Evolutionary conservation across 2,797 vertebrate species (phyloP).

Genomic region (Anomalospiza imberbis): DNA sequence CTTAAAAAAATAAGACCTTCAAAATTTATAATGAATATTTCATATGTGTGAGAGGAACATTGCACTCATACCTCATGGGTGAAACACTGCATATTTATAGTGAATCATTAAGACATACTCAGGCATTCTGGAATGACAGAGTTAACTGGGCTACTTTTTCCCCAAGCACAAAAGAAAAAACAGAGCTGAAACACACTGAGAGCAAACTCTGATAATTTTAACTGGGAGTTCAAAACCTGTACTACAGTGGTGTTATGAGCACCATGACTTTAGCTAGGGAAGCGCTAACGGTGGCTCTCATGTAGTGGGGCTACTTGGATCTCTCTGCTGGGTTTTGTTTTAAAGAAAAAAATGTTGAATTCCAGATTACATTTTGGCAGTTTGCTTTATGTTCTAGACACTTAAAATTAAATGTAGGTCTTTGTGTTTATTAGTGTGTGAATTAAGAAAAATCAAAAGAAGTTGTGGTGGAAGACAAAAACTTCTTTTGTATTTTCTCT

Average conservation of each 20-base stretch:
- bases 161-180: background rate
- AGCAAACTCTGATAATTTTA: background rate
- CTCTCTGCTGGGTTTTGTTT: background rate
- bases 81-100: conserved; percentile 5
- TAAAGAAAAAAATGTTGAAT: background rate
- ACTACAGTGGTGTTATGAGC: background rate
- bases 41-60: background rate
- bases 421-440: background rate
- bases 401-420: background rate
- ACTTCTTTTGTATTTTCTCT: background rate
- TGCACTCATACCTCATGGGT: background rate
- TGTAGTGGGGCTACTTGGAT: background rate
- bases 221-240: background rate
- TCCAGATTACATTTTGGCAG: background rate
- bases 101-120: background rate
- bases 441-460: background rate
- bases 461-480: background rate
- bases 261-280: background rate
- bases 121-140: background rate
- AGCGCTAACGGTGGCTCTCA: background rate
- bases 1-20: background rate
- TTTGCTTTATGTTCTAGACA: background rate
- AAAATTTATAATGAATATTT: background rate
- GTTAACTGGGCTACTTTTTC: background rate
- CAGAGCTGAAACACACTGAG: background rate